These are phyloP conservation scores for Fragum fragum DNA, from an alignment of 2,888 invertebrate genomes.

Conservation along the genomic window DNA sequence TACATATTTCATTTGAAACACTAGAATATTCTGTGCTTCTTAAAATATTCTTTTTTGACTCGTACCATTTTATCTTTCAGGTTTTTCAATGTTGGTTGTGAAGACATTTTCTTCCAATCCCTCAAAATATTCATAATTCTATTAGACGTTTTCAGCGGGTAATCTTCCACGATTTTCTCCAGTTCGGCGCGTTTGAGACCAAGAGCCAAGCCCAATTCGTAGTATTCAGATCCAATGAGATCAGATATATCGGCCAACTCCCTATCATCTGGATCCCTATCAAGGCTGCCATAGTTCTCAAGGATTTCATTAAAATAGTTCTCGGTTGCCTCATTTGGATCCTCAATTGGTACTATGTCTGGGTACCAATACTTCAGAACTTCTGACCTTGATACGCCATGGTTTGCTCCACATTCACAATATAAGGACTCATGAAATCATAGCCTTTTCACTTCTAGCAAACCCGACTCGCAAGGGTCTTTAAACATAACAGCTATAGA, in stretches of 20 bases:
- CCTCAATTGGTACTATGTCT: not conserved
- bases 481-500: not conserved
- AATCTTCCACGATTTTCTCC: not conserved
- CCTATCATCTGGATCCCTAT: constrained; percentile 31
- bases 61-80: too few relatives aligned
- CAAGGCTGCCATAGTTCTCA: not conserved
- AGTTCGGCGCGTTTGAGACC: not conserved
- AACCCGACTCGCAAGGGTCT: constrained; percentile 8
- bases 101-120: too few relatives aligned
- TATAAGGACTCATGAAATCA: not conserved
- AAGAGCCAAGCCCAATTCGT: not conserved
- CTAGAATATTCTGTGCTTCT: too few relatives aligned
- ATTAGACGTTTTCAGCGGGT: not conserved
- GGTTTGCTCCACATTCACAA: constrained; percentile 32
- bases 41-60: too few relatives aligned
- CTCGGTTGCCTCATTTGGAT: not conserved
- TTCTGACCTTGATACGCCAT: constrained; percentile 17
- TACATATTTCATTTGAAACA: too few relatives aligned
- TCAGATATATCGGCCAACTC: constrained; percentile 33
- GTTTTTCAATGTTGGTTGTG: too few relatives aligned
- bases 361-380: constrained; percentile 41
- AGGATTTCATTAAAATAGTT: too few relatives aligned
- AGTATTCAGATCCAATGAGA: constrained; percentile 52
- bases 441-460: constrained; percentile 39
- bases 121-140: not conserved